Base-by-base conservation (phyloP, 64 coral and sea anemone genomes). In the Montipora cactus region DNA sequence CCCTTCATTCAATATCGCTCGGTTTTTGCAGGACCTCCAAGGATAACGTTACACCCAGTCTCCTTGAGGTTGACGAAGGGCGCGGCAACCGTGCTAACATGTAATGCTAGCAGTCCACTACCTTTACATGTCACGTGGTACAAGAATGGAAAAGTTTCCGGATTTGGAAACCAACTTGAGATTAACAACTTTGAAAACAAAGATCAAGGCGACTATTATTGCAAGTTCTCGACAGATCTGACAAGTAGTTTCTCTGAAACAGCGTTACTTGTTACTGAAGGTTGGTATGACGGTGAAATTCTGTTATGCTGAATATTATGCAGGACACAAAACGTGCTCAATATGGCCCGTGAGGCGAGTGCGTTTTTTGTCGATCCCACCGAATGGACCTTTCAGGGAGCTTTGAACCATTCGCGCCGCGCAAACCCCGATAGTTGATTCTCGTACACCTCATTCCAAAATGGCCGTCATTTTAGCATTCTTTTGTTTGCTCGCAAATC, bases 151-250 rank as follows among this genome's bases (percentile, higher is more conserved):
- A 59, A 49, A 23, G 7, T 37, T 15, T 8, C 78, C 21, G 55
- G 70, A 61, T 64, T 4, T 75, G 46, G 70, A 66, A 61, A 70
- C 80, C 90, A 75, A 59, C 62, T 92, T 12, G 47, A 77, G 44
- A 72, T 73, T 84, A 49, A 22, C 67, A 84, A 15, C 8, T 82
- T 91, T 70, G 2, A 91, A 7, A 44, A 75, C 70, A 18, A 71
- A 10, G 57, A 91, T 59, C 89, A 91, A 73, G 89, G 89, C 53
- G 79, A 83, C 49, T 91, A 91, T 75, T 75, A 47, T 44, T 91
- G 89, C 80, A 73, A 80, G 18, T 80, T 81, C 68, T 81, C 49
- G 12, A 91, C 79, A 46, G 72, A 44, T 52, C 71, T 81, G 25
- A 75, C 49, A 12, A 91, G 49, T 44, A 50, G 48, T 74, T 14